Evolutionary conservation across 2,888 invertebrate genomes (phyloP).

Genomic region (Drosophila paramelanica): DNA sequence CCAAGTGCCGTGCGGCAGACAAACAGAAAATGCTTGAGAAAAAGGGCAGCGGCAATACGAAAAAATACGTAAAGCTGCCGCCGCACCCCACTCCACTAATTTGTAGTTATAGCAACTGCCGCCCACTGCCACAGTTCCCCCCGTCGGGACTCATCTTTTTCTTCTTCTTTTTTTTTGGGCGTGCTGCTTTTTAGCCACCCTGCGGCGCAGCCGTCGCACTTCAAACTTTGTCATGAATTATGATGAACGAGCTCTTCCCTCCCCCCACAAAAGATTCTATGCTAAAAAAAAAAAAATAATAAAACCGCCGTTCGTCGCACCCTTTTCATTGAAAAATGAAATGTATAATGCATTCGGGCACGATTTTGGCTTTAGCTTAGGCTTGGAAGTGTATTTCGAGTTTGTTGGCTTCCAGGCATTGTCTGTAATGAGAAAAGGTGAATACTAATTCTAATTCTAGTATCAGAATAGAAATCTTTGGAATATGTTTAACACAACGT

Average conservation of each 20-base stretch:
- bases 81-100: conserved; percentile 63
- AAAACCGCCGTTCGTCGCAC: conserved; percentile 57
- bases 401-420: neutral
- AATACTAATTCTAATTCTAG: no score
- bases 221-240: conserved; percentile 80
- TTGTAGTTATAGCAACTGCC: conserved; percentile 70
- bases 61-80: conserved; percentile 43
- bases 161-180: conserved; percentile 21
- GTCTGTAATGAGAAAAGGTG: no score
- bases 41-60: conserved; percentile 29
- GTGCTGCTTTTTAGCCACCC: conserved; percentile 43
- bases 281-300: conserved; percentile 9
- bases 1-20: conserved; percentile 31
- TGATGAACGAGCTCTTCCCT: conserved; percentile 70
- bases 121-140: neutral
- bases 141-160: conserved; percentile 36
- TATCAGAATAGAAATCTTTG: no score
- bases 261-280: conserved; percentile 6
- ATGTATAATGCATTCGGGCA: conserved; percentile 30
- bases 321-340: conserved; percentile 68
- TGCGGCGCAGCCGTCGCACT: conserved; percentile 71
- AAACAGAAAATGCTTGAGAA: conserved; percentile 38
- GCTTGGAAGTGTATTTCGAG: conserved; percentile 2
- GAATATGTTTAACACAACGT: no score
- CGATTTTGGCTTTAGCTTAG: conserved; percentile 15